Conservation (phyloP, 2,797 vertebrate genomes). For the Darevskia mixta region DNA sequence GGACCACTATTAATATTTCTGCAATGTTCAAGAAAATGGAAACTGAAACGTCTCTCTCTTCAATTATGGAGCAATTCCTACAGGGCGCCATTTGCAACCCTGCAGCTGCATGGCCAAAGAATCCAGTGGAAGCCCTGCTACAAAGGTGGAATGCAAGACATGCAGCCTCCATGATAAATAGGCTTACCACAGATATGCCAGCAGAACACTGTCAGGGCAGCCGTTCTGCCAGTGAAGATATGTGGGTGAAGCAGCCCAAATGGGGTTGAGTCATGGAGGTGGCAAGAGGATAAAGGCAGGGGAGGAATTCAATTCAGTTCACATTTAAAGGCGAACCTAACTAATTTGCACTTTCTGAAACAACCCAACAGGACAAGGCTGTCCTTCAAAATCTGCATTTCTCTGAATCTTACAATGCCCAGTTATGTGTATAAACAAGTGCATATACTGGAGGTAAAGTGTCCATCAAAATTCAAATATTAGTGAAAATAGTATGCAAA, state of each 20-base stretch:
- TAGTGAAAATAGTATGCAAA: too few relatives aligned
- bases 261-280: background rate
- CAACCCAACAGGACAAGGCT: too few relatives aligned
- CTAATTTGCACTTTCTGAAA: too few relatives aligned
- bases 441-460: too few relatives aligned
- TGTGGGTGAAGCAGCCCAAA: background rate
- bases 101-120: background rate
- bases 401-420: too few relatives aligned
- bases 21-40: background rate
- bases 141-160: background rate
- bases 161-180: background rate
- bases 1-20: background rate
- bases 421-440: too few relatives aligned
- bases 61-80: background rate
- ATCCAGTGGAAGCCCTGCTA: background rate
- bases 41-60: slow-evolving; percentile 16
- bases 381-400: too few relatives aligned
- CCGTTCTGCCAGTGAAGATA: background rate
- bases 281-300: too few relatives aligned
- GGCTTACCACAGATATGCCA: background rate
- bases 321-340: too few relatives aligned
- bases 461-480: too few relatives aligned
- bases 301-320: too few relatives aligned
- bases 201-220: background rate
- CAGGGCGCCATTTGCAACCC: background rate